These are phyloP conservation scores for Thalassarche chlororhynchos DNA, from an alignment of 2,113 vertebrate species.

Conservation along the genomic window DNA sequence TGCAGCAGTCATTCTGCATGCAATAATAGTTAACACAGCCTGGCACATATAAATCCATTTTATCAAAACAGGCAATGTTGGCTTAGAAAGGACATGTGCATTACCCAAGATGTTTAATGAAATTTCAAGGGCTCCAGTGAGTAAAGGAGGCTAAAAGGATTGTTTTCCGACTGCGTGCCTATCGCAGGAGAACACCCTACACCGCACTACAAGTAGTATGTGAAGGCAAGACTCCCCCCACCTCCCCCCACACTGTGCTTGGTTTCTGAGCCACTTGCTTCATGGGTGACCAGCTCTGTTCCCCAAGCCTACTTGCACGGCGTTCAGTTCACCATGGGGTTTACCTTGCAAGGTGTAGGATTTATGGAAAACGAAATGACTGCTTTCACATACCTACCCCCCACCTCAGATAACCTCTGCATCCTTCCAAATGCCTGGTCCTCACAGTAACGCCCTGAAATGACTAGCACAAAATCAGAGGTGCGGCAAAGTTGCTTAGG, in stretches of 20 bases:
- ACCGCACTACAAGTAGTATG: fast-evolving
- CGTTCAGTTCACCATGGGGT: too few species aligned
- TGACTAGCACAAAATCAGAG: not conserved
- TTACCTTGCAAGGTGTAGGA: not conserved
- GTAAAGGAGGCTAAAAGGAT: not conserved
- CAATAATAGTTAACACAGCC: not conserved
- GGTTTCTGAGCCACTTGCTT: not conserved
- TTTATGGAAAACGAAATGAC: fast-evolving
- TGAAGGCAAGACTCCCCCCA: fast-evolving
- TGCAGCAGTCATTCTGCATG: not conserved
- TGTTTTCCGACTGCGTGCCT: fast-evolving
- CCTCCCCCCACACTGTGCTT: fast-evolving
- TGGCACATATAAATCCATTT: not conserved
- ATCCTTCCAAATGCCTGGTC: not conserved
- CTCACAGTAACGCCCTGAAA: not conserved
- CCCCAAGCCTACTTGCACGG: not conserved
- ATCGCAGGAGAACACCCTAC: not conserved
- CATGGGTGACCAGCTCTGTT: too few species aligned
- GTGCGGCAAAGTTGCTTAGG: not conserved
- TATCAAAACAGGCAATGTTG: not conserved
- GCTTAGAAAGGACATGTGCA: not conserved
- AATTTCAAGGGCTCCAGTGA: not conserved
- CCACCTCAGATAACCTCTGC: not conserved
- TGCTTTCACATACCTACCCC: not conserved
- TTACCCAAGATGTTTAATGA: not conserved